Evolutionary conservation across 2,888 invertebrate genomes (phyloP).

Genomic region (Malthinus seriepunctatus): DNA sequence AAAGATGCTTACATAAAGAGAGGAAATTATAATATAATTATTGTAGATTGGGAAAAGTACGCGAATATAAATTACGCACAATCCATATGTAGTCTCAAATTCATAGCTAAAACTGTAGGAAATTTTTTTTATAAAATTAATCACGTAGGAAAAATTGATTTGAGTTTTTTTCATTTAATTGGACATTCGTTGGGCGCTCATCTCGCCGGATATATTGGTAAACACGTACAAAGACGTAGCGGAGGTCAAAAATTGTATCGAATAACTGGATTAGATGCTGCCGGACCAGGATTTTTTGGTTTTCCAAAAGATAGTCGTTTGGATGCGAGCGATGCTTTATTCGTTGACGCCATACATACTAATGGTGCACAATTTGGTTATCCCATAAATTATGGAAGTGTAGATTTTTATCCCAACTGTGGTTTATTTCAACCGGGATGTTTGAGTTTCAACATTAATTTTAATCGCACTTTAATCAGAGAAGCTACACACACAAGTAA

Average conservation of each 20-base stretch:
- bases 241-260: constrained; percentile 21
- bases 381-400: constrained; percentile 66
- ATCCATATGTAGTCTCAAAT: constrained; percentile 12
- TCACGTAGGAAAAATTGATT: constrained; percentile 6
- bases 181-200: constrained; percentile 38
- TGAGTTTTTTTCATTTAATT: constrained; percentile 29
- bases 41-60: constrained; percentile 21
- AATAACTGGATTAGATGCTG: constrained; percentile 30
- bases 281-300: constrained; percentile 29
- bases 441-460: constrained; percentile 19
- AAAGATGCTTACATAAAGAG: constrained; percentile 20
- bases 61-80: constrained; percentile 18
- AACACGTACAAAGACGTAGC: constrained; percentile 16
- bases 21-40: constrained; percentile 22
- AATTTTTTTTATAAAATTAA: constrained; percentile 16
- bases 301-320: constrained; percentile 57
- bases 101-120: constrained; percentile 12
- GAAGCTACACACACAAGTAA: constrained; percentile 20
- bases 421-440: constrained; percentile 72
- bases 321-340: constrained; percentile 65
- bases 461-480: constrained; percentile 7
- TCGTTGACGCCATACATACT: constrained; percentile 74
- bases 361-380: constrained; percentile 72
- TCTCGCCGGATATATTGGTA: constrained; percentile 31
- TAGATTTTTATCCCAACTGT: constrained; percentile 75